Conservation (phyloP, 2,113 vertebrate species). For the Corythaeola cristata region DNA sequence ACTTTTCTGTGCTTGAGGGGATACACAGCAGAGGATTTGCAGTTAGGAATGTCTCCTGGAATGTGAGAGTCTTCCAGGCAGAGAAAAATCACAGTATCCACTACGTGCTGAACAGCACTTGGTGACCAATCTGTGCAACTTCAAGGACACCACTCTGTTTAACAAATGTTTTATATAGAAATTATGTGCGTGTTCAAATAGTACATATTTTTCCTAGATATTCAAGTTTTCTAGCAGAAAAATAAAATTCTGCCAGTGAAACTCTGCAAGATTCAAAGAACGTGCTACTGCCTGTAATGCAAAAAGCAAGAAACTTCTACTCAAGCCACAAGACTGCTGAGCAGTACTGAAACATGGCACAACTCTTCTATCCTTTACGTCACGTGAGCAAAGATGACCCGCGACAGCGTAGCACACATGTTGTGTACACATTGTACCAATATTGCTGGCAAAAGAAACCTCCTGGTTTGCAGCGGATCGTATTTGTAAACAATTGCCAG, state of each 20-base stretch:
- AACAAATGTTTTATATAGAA: not conserved
- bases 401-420: not conserved
- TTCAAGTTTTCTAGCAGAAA: not conserved
- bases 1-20: not conserved
- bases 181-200: not conserved
- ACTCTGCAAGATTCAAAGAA: not conserved
- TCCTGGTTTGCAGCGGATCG: fast-evolving
- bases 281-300: not conserved
- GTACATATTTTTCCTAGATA: not conserved
- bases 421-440: not conserved
- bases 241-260: not conserved
- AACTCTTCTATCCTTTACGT: not conserved
- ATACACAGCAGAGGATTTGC: not conserved
- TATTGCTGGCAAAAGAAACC: not conserved
- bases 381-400: not conserved
- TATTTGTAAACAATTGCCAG: not conserved
- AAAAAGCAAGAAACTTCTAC: not conserved
- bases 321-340: not conserved
- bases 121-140: not conserved
- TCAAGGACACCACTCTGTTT: not conserved
- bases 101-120: not conserved
- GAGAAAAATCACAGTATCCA: not conserved
- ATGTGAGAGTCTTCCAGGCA: not conserved
- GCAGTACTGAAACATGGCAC: not conserved
- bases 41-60: not conserved